Base-by-base conservation (phyloP, 2,888 invertebrate genomes). In the Ptycholaimellus sp. region DNA sequence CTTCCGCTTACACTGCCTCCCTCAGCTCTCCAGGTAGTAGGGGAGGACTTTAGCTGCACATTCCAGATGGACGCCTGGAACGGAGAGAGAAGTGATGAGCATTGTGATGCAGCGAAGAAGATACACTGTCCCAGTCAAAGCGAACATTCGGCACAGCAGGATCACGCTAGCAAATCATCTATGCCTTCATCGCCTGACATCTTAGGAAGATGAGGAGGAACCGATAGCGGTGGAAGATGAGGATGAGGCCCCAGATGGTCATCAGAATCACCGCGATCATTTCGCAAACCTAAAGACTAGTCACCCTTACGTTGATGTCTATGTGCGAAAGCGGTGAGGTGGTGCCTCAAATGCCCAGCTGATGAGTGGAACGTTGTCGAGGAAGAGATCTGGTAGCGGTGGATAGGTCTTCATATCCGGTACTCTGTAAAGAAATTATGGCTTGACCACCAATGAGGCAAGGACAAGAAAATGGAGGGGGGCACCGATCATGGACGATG, bases 41-140 rank as follows among this genome's bases (percentile, higher is more conserved):
- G 7, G 19, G 22, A 46, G 43, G 49, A 67, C 79, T 53, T 58
- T 53, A 13, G 59, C 56, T 33, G 52, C 46, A 60, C 93, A 96
- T 61, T 90, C 78, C 41, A 96, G 67, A 67, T 96, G 93, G 9
- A 77, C 76, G 18, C 93, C 93, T n/a, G 96, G 93, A 40, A 96
- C 96, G 45, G 90, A 90, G 35, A 96, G 64, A 11, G 93, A 93
- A n/a, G 96, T 99, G 50, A 99, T 90, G 52, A 96, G 65, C 93
- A 96, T 96, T 28, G 93, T 93, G 43, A 96, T 77, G 60, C 93
- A 93, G 28, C 66, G 72, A 42, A 96, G 68, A 34, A 99, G 70
- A 63, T 96, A 96, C 44, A 96, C 85, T 2, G 93, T 90, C 36
- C 96, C 96, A 38, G 82, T 77, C 40, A 96, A 63, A 13, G 90